Conservation (phyloP, 2,888 invertebrate genomes). For the Andrena bicolor region DNA sequence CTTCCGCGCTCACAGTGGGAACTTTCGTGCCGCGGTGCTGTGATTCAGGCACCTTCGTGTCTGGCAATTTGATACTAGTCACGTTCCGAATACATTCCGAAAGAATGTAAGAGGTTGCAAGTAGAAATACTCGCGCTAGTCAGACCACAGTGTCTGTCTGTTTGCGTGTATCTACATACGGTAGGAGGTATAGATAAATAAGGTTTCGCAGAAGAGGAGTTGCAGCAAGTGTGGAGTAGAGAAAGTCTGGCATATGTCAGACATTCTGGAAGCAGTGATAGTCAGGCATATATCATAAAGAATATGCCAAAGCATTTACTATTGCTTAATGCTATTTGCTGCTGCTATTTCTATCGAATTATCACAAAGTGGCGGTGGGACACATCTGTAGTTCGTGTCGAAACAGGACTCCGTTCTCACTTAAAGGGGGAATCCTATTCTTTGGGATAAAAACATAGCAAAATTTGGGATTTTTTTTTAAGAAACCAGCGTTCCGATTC, state of each 20-base stretch:
- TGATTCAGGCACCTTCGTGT: conserved; percentile 76
- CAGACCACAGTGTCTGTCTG: background rate
- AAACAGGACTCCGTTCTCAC: background rate
- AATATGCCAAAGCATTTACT: background rate
- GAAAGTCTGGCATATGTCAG: background rate
- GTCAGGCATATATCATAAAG: too few species aligned
- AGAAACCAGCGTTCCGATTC: too few species aligned
- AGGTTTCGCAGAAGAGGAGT: background rate
- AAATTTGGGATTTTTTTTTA: too few species aligned
- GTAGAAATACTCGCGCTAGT: conserved; percentile 47
- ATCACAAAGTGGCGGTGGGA: too few species aligned
- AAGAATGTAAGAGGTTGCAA: conserved; percentile 62
- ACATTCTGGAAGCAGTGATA: background rate
- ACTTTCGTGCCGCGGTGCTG: conserved; percentile 69
- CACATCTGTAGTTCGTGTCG: background rate
- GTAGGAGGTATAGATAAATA: too few species aligned
- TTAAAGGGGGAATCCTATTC: too few species aligned
- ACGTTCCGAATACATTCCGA: conserved; percentile 75
- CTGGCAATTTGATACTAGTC: conserved; percentile 77
- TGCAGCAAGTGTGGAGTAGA: too few species aligned
- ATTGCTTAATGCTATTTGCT: background rate
- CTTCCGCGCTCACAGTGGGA: conserved; percentile 44
- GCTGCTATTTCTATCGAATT: too few species aligned
- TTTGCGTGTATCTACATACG: background rate
- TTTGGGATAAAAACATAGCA: too few species aligned